Evolutionary conservation across 2,113 vertebrate species (phyloP).

Genomic region (Natator depressus): DNA sequence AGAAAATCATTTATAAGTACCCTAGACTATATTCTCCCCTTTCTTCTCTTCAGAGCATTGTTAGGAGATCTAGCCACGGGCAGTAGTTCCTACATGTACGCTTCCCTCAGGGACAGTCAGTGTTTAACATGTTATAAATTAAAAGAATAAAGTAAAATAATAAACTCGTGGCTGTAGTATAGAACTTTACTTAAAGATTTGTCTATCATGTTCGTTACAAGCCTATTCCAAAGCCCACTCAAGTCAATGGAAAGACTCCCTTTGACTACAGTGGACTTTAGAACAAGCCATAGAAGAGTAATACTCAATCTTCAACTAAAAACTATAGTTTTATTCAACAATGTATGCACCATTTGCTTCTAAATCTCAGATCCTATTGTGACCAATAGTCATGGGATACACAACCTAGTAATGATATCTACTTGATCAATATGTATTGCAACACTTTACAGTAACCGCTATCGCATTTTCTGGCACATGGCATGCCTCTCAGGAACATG

Average conservation of each 20-base stretch:
- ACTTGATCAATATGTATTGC: not conserved
- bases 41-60: not conserved
- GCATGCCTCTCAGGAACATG: not conserved
- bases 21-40: not conserved
- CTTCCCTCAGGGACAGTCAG: not conserved
- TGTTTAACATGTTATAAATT: not conserved
- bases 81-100: not conserved
- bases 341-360: not conserved
- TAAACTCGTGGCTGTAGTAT: not conserved
- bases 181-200: not conserved
- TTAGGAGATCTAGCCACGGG: rapidly evolving
- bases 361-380: not conserved
- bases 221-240: not conserved
- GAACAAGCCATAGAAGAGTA: not conserved
- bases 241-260: not conserved
- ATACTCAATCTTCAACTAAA: not conserved
- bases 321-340: not conserved
- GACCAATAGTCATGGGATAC: not conserved
- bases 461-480: not conserved
- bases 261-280: not conserved
- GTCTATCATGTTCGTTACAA: not conserved
- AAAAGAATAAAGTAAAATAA: not conserved
- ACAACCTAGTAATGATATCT: not conserved
- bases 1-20: not conserved
- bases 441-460: not conserved